Base-by-base conservation (phyloP, 2,888 invertebrate genomes). In the Rhimphoctona megacephalus region DNA sequence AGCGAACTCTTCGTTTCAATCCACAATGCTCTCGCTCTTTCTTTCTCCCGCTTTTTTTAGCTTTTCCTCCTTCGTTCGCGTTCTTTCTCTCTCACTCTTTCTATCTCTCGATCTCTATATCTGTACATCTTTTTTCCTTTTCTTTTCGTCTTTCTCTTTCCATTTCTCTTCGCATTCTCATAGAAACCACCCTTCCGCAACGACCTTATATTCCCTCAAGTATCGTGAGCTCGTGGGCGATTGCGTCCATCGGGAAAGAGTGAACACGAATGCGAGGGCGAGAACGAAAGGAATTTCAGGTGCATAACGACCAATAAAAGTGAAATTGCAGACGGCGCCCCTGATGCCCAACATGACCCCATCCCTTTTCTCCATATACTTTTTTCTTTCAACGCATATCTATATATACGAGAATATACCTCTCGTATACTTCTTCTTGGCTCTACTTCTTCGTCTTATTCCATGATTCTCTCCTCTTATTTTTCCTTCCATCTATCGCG, bases 241-340 rank as follows among this genome's bases (percentile, higher is more conserved):
- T 85, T 83, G 81, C 85, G 81, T 81, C 61, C 83, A 84, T 83
- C 82, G 77, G 57, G 85, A 79, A 81, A 79, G 83, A 81, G 85
- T 77, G 73, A 64, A 73, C 52, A 67, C 46, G 67, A 85, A 83
- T 64, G 86, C 70, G 79, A 74, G 85, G 39, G 79, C 81, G 79
- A 61, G 61, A 80, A 64, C 74, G 76, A 85, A 82, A 83, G 82
- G 81, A 87, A 88, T 85, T 87, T 87, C 88, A 88, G 86, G 86
- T 85, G 86, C 77, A 82, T 85, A 88, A 86, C 85, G 80, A 80
- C 86, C 84, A 86, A 85, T 86, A 82, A 84, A 85, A 86, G 79
- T 69, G 84, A 85, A 85, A 85, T 85, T 85, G 83, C 83, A 81
- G 83, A 81, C 85, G 80, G 82, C 86, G 87, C 81, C 86, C 76